phyloP scores from a whole-genome alignment of 2,113 vertebrate genomes.

The Pygoscelis antarcticus region DNA sequence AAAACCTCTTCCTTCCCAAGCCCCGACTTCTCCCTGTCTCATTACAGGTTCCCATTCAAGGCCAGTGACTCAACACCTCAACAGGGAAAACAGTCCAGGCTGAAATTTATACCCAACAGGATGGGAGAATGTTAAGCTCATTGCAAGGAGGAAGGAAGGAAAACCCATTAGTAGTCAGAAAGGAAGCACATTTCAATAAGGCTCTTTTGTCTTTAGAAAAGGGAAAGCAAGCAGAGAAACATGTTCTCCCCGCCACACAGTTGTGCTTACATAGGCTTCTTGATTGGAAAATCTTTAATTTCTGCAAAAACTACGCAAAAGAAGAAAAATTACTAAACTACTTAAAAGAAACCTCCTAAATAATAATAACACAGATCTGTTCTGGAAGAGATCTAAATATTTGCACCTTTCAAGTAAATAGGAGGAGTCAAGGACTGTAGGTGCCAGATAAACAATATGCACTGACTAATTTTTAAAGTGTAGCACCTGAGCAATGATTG shows the following conservation, averaged over 20 bases:
- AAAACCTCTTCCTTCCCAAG: constrained; percentile 15
- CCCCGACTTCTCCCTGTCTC: not conserved
- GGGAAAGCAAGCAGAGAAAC: constrained; percentile 42
- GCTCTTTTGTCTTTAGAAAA: constrained; percentile 56
- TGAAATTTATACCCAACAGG: constrained; percentile 49
- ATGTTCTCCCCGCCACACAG: not conserved
- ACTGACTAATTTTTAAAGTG: not conserved
- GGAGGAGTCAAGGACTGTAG: not conserved
- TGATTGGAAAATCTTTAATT: not conserved
- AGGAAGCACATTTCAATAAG: constrained; percentile 63
- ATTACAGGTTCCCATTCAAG: constrained; percentile 17
- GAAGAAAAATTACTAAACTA: not conserved
- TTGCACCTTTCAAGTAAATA: not conserved
- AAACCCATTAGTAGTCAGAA: constrained; percentile 54
- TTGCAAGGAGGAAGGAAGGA: constrained; percentile 63
- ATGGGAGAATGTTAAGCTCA: constrained; percentile 57
- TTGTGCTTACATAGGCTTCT: not conserved
- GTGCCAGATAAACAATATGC: not conserved
- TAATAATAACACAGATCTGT: not conserved
- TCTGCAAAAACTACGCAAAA: not conserved
- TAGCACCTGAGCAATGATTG: not conserved
- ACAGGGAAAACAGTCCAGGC: constrained; percentile 21
- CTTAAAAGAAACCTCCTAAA: not conserved
- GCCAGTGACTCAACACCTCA: constrained; percentile 45
- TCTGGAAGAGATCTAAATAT: not conserved